Evolutionary conservation across 2,888 invertebrate species (phyloP), one percentile per base, ranked within the genome.

Genomic region (Gasteruption jaculator): DNA sequence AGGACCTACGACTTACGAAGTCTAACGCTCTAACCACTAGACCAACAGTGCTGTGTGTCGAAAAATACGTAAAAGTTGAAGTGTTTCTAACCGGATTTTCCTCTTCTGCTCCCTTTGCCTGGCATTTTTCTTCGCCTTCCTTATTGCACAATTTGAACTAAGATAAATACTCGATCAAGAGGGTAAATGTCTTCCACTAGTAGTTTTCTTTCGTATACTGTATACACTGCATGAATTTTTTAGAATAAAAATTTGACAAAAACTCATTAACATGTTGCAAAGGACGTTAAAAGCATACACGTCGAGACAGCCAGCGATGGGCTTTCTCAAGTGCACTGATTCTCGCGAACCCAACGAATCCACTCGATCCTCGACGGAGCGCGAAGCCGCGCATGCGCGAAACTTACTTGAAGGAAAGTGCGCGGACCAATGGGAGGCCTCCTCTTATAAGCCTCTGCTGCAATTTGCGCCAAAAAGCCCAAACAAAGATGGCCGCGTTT

Each of bases 161-260:
- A 74, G 72, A 71, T 74, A 74, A 73, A 75, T 75, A 77, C 78
- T 78, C 75, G 78, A 85, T 85, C 85, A 86, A 82, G 85, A 86
- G 72, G 83, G 83, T 76, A 81, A 80, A 83, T 79, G 81, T 80
- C 83, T 83, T 69, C 76, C 74, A 80, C 79, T 80, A 77, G 76
- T 78, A 76, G 80, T 80, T 81, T 77, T 80, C 76, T 76, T 79
- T 75, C 77, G 77, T 78, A 78, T 78, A 78, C 78, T 79, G 74
- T 76, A 74, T 73, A 79, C 81, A 80, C 78, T 77, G 79, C 82
- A 83, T 76, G 76, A 79, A 81, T 79, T 79, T 78, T 78, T 76
- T n/a, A n/a, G n/a, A 76, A 77, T 77, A 75, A 77, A 79, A 78
- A 80, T 76, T 75, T 75, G 77, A 75, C 76, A 74, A 77, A 79